Base-by-base conservation (phyloP, 2,888 invertebrate species). In the Dicranocentrus wangi region DNA sequence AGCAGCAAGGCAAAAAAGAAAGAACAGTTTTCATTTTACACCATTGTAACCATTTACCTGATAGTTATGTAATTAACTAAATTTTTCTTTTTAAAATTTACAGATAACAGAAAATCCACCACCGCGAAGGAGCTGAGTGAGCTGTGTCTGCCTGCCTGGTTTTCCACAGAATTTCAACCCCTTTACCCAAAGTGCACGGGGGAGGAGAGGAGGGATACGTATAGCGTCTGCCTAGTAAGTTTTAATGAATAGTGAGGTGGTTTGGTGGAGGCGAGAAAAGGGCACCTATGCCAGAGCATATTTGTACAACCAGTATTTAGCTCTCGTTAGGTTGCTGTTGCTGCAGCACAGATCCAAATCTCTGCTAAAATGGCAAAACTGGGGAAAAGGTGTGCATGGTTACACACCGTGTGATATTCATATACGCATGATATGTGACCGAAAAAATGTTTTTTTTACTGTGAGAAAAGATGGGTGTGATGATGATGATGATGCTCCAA, bases 11-110 rank as follows among this genome's bases (percentile, higher is more conserved):
- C n/a, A n/a, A n/a, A n/a, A n/a, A n/a, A n/a, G n/a, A 47, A 27
- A 17, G 60, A 60, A 60, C 32, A 28, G 60, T 60, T 60, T 23
- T 60, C 60, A 28, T 27, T 60, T 60, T 28, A 28, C 60, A 32
- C 60, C n/a, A 3, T 2, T 13, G 28, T 27, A 17, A 25, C 25
- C 8, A 23, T 47, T 63, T 27, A 60, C 58, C 2, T 21, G 27
- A 61, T 61, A 72, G 21, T 72, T 72, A 63, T 47, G 43, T 72
- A 72, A 72, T 72, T 72, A 72, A 61, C 19, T 42, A 8, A n/a
- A 51, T 25, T 32, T 58, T 25, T 53, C 47, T 15, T 10, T 47
- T 47, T 47, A 47, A 7, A 5, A 47, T 47, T 47, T n/a, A 47
- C 47, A 47, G 47, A 15, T 47, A 10, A 47, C 47, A n/a, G 32